Evolutionary conservation across 2,888 invertebrate genomes (phyloP), one percentile per base, ranked within the genome.

Genomic region (Tenthredo amoena): DNA sequence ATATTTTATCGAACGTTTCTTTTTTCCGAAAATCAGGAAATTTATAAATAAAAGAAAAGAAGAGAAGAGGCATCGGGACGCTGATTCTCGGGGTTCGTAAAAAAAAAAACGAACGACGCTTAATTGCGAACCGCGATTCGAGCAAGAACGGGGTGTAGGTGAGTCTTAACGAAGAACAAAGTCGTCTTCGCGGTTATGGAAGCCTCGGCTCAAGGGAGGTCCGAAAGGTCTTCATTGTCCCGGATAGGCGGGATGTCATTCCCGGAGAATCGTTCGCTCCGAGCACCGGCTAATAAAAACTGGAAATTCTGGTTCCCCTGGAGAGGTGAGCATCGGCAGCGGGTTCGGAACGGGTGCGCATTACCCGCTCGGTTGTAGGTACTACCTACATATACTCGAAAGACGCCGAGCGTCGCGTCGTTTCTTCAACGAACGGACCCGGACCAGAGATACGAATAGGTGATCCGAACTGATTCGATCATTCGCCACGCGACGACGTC

Each of bases 191-290:
- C 55, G 9, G 34, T 58, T 58, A 31, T 21, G 10, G 21, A 12
- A 62, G 3, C 6, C 47, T 82, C 43, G 34, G 40, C 82, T 82
- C 82, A 82, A 43, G 82, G 82, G 82, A 82, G 82, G 82, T 82
- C 82, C 82, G 82, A 82, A 65, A 82, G 82, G 82, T 82, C 82
- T 82, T 82, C 82, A 82, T 82, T 82, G 82, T 82, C 82, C 79
- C 4, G 47, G 31, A 68, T 26, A 58, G 43, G n/a, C 82, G 43
- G 65, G 82, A 65, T 82, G 82, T 82, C 82, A 82, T 82, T 82
- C 82, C 43, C 43, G 43, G 21, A 65, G 65, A 68, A 62, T 65
- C 82, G 82, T 65, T 65, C 82, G 62, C 82, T 62, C 65, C n/a
- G 18, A 34, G n/a, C n/a, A 37, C 47, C 34, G 34, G 79, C 58